phyloP scores from a whole-genome alignment of 2,888 invertebrate genomes.

The Pristionchus exspectatus region DNA sequence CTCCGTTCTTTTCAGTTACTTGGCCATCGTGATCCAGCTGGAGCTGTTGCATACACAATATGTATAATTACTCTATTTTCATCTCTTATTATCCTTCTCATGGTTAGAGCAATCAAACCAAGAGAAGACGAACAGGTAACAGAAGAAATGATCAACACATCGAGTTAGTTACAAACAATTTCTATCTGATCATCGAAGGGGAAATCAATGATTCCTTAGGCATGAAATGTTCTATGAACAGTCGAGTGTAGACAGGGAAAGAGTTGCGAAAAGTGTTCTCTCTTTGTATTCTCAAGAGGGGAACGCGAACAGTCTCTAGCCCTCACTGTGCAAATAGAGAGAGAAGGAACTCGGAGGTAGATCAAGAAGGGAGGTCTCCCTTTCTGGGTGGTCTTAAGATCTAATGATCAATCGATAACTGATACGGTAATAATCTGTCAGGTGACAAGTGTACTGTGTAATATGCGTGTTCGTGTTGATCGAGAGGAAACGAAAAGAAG shows the following conservation, averaged over 20 bases:
- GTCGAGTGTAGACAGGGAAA: conserved; percentile 10
- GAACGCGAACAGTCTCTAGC: conserved; percentile 17
- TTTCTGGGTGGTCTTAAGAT: neutral
- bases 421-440: neutral
- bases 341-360: conserved; percentile 12
- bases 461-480: conserved; percentile 52
- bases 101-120: conserved; percentile 73
- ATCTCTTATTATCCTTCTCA: conserved; percentile 74
- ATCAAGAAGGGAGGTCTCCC: conserved; percentile 28
- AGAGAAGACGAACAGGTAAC: conserved; percentile 53
- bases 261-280: conserved; percentile 10
- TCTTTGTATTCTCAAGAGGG: conserved; percentile 41
- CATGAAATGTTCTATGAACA: neutral
- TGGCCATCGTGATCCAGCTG: conserved; percentile 31
- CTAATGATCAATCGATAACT: neutral
- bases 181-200: too few relatives aligned
- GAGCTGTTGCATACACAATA: conserved; percentile 68
- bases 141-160: neutral
- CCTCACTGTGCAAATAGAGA: conserved; percentile 32
- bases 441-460: conserved; percentile 34
- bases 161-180: neutral
- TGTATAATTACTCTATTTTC: conserved; percentile 76
- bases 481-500: conserved; percentile 41
- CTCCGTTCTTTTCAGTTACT: neutral
- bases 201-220: too few relatives aligned